Evolutionary conservation across 2,797 vertebrate species (phyloP).

Genomic region (Iguana delicatissima): DNA sequence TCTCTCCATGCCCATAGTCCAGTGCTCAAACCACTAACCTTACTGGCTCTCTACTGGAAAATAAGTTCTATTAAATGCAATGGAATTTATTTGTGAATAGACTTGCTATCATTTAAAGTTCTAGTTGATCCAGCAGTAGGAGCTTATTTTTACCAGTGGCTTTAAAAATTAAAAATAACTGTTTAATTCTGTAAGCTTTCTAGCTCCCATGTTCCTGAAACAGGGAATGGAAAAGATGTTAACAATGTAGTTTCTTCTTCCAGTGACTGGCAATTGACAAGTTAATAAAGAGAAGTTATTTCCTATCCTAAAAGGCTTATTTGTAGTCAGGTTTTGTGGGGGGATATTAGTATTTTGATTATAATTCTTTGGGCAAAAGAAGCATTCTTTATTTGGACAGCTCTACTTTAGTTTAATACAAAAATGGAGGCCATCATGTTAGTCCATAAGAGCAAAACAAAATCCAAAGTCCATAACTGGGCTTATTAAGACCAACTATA

Average conservation of each 20-base stretch:
- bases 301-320: background rate
- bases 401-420: slow-evolving; percentile 11
- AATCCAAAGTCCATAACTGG: too few species aligned
- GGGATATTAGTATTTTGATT: background rate
- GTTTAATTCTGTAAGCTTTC: background rate
- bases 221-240: background rate
- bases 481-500: too few species aligned
- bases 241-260: background rate
- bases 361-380: background rate
- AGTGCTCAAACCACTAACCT: too few species aligned
- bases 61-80: background rate
- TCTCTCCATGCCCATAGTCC: too few species aligned
- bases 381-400: background rate
- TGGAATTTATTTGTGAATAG: background rate
- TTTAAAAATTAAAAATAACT: background rate
- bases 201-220: background rate
- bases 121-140: background rate
- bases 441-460: too few species aligned
- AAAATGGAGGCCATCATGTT: too few species aligned
- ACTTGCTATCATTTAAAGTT: background rate
- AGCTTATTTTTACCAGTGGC: background rate
- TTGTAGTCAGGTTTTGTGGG: background rate
- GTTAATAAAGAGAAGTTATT: background rate
- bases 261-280: background rate
- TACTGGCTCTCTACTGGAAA: too few species aligned